Conservation (phyloP, 1,140 invertebrate species). For the Gerris buenoi region DNA sequence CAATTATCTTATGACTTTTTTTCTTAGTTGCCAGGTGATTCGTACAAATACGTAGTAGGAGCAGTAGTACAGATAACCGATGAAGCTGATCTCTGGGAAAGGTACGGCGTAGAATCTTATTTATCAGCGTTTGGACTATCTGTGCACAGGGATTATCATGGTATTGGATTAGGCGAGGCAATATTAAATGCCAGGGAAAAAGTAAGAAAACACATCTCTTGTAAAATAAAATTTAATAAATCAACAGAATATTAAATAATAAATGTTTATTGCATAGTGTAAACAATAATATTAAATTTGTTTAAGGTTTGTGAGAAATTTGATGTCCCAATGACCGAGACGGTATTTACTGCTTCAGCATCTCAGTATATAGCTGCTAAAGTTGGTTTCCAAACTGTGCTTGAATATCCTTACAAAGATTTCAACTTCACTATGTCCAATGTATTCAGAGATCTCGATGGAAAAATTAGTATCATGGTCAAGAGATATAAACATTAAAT, state of each 20-base stretch:
- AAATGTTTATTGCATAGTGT: not conserved
- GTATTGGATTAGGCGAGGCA: conserved; percentile 1
- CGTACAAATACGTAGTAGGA: not conserved
- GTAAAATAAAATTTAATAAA: too few species aligned
- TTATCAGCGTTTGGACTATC: conserved; percentile 9
- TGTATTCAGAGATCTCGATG: not conserved
- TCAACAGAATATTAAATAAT: too few species aligned
- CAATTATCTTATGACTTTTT: too few species aligned
- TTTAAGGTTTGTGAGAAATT: not conserved
- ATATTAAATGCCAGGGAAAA: conserved; percentile 5
- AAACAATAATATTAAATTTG: not conserved
- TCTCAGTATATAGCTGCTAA: conserved; percentile 2
- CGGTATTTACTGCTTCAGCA: conserved; percentile 2
- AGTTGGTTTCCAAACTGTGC: conserved; percentile 2
- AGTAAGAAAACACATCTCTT: conserved; percentile 7
- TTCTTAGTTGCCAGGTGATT: not conserved
- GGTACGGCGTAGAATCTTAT: conserved; percentile 4
- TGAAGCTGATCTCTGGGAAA: conserved; percentile 7
- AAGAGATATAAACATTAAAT: not conserved
- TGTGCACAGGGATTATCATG: conserved; percentile 10
- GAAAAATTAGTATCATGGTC: not conserved
- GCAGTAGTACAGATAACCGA: not conserved
- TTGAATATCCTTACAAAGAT: not conserved
- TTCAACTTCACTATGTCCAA: not conserved
- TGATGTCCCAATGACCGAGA: not conserved